Base-by-base conservation (phyloP, 2,797 vertebrate genomes). In the Pseudopleuronectes americanus region DNA sequence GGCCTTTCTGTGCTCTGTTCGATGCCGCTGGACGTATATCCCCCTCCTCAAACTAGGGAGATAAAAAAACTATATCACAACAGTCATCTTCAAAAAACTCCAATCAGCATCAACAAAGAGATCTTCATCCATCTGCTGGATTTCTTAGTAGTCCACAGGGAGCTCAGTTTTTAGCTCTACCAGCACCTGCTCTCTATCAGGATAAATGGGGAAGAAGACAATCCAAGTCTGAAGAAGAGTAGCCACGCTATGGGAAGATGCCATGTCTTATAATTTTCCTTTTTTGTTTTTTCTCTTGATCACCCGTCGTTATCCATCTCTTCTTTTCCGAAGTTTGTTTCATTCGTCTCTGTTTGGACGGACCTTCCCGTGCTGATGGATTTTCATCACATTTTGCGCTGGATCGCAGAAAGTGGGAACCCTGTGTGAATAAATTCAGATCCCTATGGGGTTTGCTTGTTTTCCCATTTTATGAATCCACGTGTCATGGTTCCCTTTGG, bases 1-100 rank as follows among this genome's bases (percentile, higher is more conserved):
- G 93, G 91, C 87, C 83, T 80, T 57, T 90, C 86, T 93, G 76
- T 94, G 88, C 92, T 91, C 89, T 92, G 82, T 92, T 86, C 92
- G 89, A 90, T 92, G 94, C 95, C 91, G 94, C 92, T 90, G 94
- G 95, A 94, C 85, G 87, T 84, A 84, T 78, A 84, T 78, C 80
- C 83, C 83, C 72, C 79, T 89, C 79, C 73, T 85, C 65, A 87
- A 73, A 80, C 79, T 72, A 84, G 88, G 85, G 84, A 87, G 78
- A 87, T 76, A 64, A 77, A 19, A 79, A 61, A 89, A 89, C 81
- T 31, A 12, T 33, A 85, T 74, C 77, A 79, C 83, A 83, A 75
- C 80, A 85, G 83, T 81, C 78, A 79, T 82, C 87, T 89, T 89
- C 86, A 82, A 69, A 87, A 60, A 91, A 85, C 78, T 85, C 79